Base-by-base conservation (phyloP, 2,113 vertebrate species). In the Limanda limanda region DNA sequence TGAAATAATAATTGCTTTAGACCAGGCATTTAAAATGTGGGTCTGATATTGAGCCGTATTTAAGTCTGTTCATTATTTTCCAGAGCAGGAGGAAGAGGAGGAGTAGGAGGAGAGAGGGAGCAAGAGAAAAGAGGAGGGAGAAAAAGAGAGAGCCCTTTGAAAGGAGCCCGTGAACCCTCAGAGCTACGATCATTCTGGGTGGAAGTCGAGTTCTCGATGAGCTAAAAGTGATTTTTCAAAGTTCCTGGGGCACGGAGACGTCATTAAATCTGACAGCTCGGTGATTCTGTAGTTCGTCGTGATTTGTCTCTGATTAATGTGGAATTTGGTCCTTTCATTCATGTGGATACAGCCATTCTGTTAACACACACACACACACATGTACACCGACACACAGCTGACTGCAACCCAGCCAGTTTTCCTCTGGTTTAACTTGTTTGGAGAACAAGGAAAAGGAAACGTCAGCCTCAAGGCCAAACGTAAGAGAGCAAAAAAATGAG, bases 251-350 rank as follows among this genome's bases (percentile, higher is more conserved):
- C 80, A 85, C 64, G 64, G 72, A 78, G 68, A 73, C 82, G 68
- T 90, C 47, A 80, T 45, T 76, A 82, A 81, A 79, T 63, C 74
- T 85, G 79, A 71, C 82, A 78, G 77, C 47, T 54, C 88, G 91
- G 90, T 91, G 87, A 93, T 92, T 90, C 70, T 70, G 74, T 15
- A 78, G 79, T 89, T 89, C 74, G 47, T 61, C 71, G 60, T 67
- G 87, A 90, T 93, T 93, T 78, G 76, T 91, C 84, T 82, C 60
- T 85, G 79, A 88, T 87, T 91, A 88, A 84, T 82, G 75, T 87
- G 82, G 77, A 91, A 80, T 90, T 88, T 88, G 67, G 48, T 78
- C 66, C 68, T 78, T 62, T 80, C 66, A 68, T 88, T 89, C 66
- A 81, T 85, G 86, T 83, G 79, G 74, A 76, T 63, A 54, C 6